Percentiles rank a stretch among this genome's conserved stretches.
Evolutionary conservation across 92 coral and sea anemone species (phyloP).

Genomic region (Palythoa grandiflora): DNA sequence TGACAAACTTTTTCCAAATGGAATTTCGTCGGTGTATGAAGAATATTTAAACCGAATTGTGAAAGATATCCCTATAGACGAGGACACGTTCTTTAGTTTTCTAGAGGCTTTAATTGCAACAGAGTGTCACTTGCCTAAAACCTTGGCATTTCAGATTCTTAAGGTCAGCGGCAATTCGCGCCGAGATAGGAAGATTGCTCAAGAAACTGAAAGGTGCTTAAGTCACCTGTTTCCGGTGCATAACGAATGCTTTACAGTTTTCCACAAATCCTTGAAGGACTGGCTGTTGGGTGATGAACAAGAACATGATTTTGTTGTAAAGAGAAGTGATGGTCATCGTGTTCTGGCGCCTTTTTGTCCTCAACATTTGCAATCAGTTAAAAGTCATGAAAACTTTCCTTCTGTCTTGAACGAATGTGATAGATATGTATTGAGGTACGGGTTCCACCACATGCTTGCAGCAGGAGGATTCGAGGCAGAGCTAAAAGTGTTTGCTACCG

Average conservation of each 20-base stretch:
- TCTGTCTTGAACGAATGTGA: conserved; percentile 20
- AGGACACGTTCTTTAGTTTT: conserved; percentile 31
- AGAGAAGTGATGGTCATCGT: conserved; percentile 15
- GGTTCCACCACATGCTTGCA: conserved; percentile 25
- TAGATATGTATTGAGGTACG: conserved; percentile 29
- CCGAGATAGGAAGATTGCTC: conserved; percentile 20
- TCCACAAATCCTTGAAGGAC: conserved; percentile 53
- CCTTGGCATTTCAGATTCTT: conserved; percentile 39
- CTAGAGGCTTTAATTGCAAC: conserved; percentile 43
- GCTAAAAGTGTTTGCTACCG: neutral
- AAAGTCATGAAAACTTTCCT: conserved; percentile 13
- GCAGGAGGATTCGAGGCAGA: conserved; percentile 33
- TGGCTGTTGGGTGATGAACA: conserved; percentile 43
- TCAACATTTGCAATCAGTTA: conserved; percentile 4
- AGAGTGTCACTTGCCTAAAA: conserved; percentile 38
- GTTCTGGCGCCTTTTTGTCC: conserved; percentile 17
- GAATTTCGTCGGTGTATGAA: conserved; percentile 43
- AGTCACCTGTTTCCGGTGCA: conserved; percentile 50
- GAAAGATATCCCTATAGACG: conserved; percentile 21
- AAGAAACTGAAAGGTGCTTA: conserved; percentile 22
- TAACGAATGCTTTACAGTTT: conserved; percentile 49
- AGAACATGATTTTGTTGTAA: conserved; percentile 30
- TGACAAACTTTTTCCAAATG: conserved; percentile 38
- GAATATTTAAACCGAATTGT: conserved; percentile 43
- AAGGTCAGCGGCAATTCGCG: conserved; percentile 35